Conservation (phyloP, 2,113 vertebrate genomes). For the Trogon melanurus region DNA sequence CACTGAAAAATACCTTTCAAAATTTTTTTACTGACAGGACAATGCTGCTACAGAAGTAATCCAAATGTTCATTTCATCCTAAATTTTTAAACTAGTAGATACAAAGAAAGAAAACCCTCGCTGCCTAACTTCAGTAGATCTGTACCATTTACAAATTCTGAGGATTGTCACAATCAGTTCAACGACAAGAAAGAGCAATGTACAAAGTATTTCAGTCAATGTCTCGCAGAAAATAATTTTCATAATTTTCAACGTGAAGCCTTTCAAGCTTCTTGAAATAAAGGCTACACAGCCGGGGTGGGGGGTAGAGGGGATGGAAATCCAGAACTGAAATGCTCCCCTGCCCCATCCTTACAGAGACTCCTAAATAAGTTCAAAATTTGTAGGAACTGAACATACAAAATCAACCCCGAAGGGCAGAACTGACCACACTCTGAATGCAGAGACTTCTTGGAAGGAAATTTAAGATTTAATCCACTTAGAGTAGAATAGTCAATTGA, state of each 20-base stretch:
- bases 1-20: background rate
- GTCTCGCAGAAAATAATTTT: background rate
- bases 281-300: accelerated
- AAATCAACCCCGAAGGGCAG: background rate
- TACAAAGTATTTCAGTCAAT: background rate
- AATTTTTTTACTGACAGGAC: background rate
- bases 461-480: constrained; percentile 16
- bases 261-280: background rate
- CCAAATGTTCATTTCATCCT: background rate
- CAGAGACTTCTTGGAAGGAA: background rate
- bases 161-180: background rate
- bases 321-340: background rate
- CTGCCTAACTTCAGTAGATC: background rate
- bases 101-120: background rate
- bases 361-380: background rate
- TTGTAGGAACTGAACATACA: background rate
- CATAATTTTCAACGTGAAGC: background rate
- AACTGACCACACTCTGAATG: background rate
- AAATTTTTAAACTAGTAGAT: background rate
- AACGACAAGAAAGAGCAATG: background rate
- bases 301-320: background rate
- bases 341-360: background rate
- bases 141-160: background rate
- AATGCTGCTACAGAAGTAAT: background rate
- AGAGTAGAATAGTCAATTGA: background rate